These are phyloP conservation scores for Tetragonula clypearis DNA, from an alignment of 1,140 invertebrate species.

Conservation along the genomic window DNA sequence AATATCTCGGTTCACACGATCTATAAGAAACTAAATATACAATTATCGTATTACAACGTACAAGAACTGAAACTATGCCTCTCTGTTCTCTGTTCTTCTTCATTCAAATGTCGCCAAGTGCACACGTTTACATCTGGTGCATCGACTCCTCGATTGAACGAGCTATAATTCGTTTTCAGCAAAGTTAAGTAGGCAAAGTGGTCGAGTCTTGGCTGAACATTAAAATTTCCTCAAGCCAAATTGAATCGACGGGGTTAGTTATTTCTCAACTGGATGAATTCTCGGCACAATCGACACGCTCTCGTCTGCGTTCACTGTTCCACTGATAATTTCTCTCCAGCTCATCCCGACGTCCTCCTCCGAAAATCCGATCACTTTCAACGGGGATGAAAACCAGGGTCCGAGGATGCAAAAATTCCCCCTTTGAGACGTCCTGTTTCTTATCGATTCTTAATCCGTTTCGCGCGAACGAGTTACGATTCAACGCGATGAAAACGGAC, in stretches of 20 bases:
- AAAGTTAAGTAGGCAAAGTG: no score
- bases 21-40: no score
- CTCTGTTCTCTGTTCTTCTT: no score
- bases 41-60: no score
- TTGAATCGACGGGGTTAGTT: neutral
- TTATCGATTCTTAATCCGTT: neutral
- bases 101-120: no score
- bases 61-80: no score
- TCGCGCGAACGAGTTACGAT: neutral
- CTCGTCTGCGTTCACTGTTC: constrained; percentile 7
- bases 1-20: no score
- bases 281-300: constrained; percentile 18
- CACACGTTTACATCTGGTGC: no score
- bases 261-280: constrained; percentile 31
- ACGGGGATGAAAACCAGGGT: neutral
- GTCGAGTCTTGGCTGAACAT: neutral
- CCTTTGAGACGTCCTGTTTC: constrained; percentile 43
- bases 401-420: constrained; percentile 8
- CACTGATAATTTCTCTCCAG: neutral
- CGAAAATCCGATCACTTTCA: constrained; percentile 50
- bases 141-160: no score
- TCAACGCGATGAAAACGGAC: constrained; percentile 17
- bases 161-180: no score
- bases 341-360: constrained; percentile 2
- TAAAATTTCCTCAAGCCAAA: constrained; percentile 25